phyloP scores from a whole-genome alignment of 2,888 invertebrate species.

The Cerceris rybyensis region DNA sequence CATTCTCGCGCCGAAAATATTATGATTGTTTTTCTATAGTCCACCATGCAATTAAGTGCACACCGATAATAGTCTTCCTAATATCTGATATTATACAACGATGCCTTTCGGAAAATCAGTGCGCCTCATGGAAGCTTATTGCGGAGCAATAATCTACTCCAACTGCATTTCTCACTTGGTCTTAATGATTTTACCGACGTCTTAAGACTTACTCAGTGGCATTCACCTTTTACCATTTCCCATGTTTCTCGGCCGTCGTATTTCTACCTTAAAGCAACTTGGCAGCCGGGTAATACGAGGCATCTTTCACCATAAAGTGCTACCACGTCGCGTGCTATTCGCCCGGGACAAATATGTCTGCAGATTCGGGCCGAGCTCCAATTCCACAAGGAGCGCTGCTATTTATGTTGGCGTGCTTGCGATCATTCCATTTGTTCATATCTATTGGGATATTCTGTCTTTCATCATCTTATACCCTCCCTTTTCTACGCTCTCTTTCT shows the following conservation, averaged over 20 bases:
- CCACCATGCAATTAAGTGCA: too few relatives aligned
- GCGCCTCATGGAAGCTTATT: too few relatives aligned
- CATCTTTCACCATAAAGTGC: constrained; percentile 61
- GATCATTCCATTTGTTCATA: constrained; percentile 35
- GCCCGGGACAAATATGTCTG: constrained; percentile 60
- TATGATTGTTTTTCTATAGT: too few relatives aligned
- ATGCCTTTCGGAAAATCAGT: too few relatives aligned
- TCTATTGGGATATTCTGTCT: background rate
- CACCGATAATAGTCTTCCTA: too few relatives aligned
- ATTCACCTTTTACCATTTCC: background rate
- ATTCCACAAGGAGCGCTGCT: constrained; percentile 55
- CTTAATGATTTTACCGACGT: constrained; percentile 18
- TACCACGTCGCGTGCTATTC: constrained; percentile 45
- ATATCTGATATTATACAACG: too few relatives aligned
- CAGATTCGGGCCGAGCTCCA: constrained; percentile 56
- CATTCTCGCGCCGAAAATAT: too few relatives aligned
- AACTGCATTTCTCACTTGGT: background rate
- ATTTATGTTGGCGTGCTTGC: constrained; percentile 56
- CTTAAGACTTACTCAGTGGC: constrained; percentile 6
- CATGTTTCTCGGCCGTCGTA: constrained; percentile 34
- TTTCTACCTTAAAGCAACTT: constrained; percentile 41
- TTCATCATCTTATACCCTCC: background rate
- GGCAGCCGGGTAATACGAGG: constrained; percentile 51
- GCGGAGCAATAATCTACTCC: background rate
- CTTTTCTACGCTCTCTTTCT: background rate